A percentile compares a stretch with the other conserved stretches of the same genome.
Evolutionary conservation across 2,888 invertebrate species (phyloP).

Genomic region (Limenitis arthemis): DNA sequence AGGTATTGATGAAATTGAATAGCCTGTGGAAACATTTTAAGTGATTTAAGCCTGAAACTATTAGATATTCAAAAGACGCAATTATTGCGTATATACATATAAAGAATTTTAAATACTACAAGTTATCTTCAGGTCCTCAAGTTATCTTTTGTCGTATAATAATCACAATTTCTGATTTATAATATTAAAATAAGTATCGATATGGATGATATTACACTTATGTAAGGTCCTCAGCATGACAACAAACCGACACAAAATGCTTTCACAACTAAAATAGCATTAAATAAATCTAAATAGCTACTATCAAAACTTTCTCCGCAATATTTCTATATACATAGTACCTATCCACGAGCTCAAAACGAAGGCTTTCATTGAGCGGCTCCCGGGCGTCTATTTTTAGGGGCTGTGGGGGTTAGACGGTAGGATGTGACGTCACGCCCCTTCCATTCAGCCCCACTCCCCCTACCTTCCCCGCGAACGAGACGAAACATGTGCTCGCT

Average conservation of each 20-base stretch:
- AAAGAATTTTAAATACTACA: no score
- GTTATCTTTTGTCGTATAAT: no score
- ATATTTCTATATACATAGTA: conserved; percentile 1
- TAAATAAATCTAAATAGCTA: conserved; percentile 1
- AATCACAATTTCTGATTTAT: no score
- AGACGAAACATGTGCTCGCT: conserved; percentile 38
- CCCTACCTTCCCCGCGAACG: conserved; percentile 34
- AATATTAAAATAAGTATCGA: no score
- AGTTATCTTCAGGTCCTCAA: no score
- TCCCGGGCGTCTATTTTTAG: conserved; percentile 68
- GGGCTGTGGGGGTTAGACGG: conserved; percentile 43
- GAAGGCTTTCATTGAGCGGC: conserved; percentile 52
- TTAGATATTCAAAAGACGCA: no score
- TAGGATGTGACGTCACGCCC: conserved; percentile 45
- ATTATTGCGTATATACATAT: no score
- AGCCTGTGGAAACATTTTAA: no score
- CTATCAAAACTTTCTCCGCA: conserved; percentile 1
- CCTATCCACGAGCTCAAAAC: conserved; percentile 3
- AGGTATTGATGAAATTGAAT: no score
- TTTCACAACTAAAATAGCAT: neutral
- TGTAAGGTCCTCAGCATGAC: no score
- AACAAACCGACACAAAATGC: neutral
- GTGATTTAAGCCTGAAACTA: no score
- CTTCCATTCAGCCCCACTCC: conserved; percentile 33
- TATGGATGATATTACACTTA: no score